These are phyloP conservation scores for Anagrus nilaparvatae DNA, from an alignment of 1,140 invertebrate species.

Conservation along the genomic window DNA sequence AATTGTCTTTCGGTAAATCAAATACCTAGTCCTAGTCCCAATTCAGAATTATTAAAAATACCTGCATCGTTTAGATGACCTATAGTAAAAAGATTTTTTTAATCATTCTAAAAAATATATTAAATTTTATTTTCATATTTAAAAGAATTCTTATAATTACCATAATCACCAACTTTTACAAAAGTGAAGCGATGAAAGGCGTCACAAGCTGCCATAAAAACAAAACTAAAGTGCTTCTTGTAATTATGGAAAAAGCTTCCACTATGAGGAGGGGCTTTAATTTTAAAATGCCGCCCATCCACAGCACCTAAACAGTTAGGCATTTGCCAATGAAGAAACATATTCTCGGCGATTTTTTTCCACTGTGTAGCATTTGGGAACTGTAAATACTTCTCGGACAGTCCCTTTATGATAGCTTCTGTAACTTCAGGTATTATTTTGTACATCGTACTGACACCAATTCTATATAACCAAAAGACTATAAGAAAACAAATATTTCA, in stretches of 20 bases:
- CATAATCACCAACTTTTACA: conserved; percentile 32
- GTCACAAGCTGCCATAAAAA: conserved; percentile 33
- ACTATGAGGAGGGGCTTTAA: conserved; percentile 25
- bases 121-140: background rate
- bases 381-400: background rate
- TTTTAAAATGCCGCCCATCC: conserved; percentile 32
- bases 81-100: too few species aligned
- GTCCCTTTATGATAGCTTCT: background rate
- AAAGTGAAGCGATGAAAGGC: conserved; percentile 30
- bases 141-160: conserved; percentile 9
- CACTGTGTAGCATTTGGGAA: background rate
- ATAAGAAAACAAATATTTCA: too few species aligned
- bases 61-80: background rate
- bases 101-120: background rate
- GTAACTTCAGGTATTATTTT: background rate
- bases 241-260: conserved; percentile 39
- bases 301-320: conserved; percentile 31
- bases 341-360: conserved; percentile 24
- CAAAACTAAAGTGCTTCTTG: conserved; percentile 35
- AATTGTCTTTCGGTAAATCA: background rate
- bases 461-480: background rate
- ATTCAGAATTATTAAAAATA: background rate
- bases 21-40: background rate
- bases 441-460: background rate
- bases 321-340: conserved; percentile 27